These are phyloP conservation scores for Rhadinocentrus ornatus DNA, from an alignment of 2,797 vertebrate species.

Conservation along the genomic window DNA sequence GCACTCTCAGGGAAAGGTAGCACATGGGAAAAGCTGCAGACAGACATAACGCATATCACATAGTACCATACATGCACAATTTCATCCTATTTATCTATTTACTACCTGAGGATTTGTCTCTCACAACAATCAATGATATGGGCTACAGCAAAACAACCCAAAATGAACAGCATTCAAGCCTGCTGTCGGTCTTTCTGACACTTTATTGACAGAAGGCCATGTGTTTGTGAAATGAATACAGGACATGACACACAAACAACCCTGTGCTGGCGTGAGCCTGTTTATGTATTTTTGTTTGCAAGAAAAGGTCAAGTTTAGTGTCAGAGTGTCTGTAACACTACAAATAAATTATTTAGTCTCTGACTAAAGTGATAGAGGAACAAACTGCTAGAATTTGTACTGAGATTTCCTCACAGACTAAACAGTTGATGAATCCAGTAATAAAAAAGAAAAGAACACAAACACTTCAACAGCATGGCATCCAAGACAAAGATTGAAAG, in stretches of 20 bases:
- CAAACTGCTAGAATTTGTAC: slow-evolving; percentile 1
- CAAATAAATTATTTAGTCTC: slow-evolving; percentile 24
- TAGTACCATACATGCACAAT: slow-evolving; percentile 31
- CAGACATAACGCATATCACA: slow-evolving; percentile 61
- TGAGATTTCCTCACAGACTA: slow-evolving; percentile 14
- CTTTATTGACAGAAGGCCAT: slow-evolving; percentile 54
- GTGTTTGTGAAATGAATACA: slow-evolving; percentile 29
- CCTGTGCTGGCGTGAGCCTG: slow-evolving; percentile 25
- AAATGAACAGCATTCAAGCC: slow-evolving; percentile 11
- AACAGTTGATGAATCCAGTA: slow-evolving; percentile 5
- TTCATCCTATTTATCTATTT: slow-evolving; percentile 33
- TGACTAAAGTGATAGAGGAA: background rate
- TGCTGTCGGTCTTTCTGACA: slow-evolving; percentile 38
- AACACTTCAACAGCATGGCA: background rate
- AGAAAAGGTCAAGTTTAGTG: slow-evolving; percentile 42
- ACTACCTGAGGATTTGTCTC: slow-evolving; percentile 4
- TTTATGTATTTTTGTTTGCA: slow-evolving; percentile 44
- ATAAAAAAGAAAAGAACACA: background rate
- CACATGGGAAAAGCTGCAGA: slow-evolving; percentile 59
- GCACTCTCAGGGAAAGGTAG: slow-evolving; percentile 81
- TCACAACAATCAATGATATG: slow-evolving; percentile 9
- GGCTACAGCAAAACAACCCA: background rate
- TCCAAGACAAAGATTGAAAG: slow-evolving; percentile 4
- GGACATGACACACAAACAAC: slow-evolving; percentile 41
- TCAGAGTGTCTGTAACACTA: slow-evolving; percentile 30